Conservation (phyloP, 2,113 vertebrate genomes). For the Mionectes macconnelli region DNA sequence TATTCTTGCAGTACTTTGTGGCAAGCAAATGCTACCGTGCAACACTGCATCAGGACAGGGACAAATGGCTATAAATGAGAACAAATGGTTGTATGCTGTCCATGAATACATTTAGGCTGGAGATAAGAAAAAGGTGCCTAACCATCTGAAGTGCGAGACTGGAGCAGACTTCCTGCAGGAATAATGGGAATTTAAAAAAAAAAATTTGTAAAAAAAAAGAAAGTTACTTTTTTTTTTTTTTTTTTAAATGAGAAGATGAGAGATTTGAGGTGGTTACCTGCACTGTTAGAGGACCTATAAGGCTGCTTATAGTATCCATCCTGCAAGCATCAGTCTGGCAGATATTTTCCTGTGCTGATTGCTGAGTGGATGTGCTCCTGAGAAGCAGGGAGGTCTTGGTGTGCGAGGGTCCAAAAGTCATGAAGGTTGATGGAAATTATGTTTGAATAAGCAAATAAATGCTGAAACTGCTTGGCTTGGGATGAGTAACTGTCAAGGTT, state of each 20-base stretch:
- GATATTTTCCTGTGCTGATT: neutral
- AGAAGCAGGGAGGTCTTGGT: neutral
- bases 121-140: neutral
- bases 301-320: neutral
- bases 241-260: neutral
- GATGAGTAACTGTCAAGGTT: neutral
- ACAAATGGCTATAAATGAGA: constrained; percentile 17
- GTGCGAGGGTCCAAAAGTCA: neutral
- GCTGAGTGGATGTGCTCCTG: neutral
- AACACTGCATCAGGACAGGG: neutral
- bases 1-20: neutral
- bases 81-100: neutral
- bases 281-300: neutral
- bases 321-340: neutral
- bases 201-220: no score
- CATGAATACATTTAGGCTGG: neutral
- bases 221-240: neutral
- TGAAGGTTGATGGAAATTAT: neutral
- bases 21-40: neutral
- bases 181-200: neutral
- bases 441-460: neutral
- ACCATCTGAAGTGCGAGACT: neutral
- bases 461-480: neutral
- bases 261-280: neutral
- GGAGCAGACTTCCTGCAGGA: neutral